phyloP scores from a whole-genome alignment of 2,888 invertebrate species.

The Oxyscelio sp. region DNA sequence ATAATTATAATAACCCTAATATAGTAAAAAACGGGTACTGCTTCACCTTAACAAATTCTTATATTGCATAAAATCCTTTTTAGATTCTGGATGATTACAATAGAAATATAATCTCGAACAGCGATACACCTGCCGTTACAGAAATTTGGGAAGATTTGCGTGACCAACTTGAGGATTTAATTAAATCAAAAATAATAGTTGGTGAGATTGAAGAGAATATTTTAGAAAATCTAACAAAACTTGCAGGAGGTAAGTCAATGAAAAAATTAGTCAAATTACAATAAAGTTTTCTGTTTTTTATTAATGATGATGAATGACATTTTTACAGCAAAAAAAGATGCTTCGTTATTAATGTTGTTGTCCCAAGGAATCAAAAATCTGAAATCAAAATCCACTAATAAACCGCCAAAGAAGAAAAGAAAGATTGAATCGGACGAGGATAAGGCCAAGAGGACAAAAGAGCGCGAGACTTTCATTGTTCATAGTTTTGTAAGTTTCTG shows the following conservation, averaged over 20 bases:
- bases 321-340: constrained; percentile 24
- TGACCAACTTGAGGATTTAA: background rate
- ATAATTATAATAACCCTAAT: too few relatives aligned
- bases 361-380: constrained; percentile 23
- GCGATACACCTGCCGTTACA: background rate
- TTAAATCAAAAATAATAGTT: constrained; percentile 10
- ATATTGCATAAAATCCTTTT: background rate
- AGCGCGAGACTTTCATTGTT: constrained; percentile 16
- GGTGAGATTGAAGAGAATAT: constrained; percentile 12
- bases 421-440: constrained; percentile 26
- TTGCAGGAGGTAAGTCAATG: constrained; percentile 11
- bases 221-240: background rate
- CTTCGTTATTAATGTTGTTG: constrained; percentile 9
- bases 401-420: constrained; percentile 5
- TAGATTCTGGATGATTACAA: background rate
- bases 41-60: background rate
- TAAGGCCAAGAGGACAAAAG: background rate
- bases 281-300: too few relatives aligned
- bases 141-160: constrained; percentile 18
- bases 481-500: too few relatives aligned
- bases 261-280: background rate
- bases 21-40: too few relatives aligned
- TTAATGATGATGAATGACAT: too few relatives aligned
- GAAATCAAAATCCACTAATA: constrained; percentile 10
- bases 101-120: too few relatives aligned